Evolutionary conservation across 2,797 vertebrate species (phyloP).

Genomic region (Hybognathus amarus): DNA sequence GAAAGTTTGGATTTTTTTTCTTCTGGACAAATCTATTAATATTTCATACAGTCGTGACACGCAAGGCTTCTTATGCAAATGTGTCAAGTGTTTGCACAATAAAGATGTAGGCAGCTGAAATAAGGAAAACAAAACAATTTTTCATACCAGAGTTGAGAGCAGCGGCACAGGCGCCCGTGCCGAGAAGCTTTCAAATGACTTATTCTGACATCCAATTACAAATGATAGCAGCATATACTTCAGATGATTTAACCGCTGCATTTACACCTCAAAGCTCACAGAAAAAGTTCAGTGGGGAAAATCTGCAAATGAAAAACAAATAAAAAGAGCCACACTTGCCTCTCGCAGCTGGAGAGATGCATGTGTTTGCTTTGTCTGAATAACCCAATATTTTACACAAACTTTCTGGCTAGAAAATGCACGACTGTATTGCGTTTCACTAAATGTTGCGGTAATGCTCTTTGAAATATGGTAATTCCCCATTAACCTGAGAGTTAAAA

Average conservation of each 20-base stretch:
- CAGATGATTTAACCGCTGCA: conserved; percentile 34
- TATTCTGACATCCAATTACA: conserved; percentile 47
- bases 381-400: conserved; percentile 15
- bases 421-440: neutral
- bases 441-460: neutral
- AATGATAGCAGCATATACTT: conserved; percentile 35
- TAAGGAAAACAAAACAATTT: conserved; percentile 31
- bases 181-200: conserved; percentile 29
- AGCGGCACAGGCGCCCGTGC: conserved; percentile 21
- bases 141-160: conserved; percentile 27
- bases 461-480: neutral
- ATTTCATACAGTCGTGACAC: conserved; percentile 3
- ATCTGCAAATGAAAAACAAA: conserved; percentile 26
- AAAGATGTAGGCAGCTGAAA: conserved; percentile 25
- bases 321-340: conserved; percentile 4
- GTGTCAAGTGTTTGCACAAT: conserved; percentile 26
- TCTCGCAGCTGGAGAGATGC: conserved; percentile 5
- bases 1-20: neutral
- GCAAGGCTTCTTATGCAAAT: conserved; percentile 28
- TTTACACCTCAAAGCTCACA: conserved; percentile 43
- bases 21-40: conserved; percentile 26
- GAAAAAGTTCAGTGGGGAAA: conserved; percentile 12
- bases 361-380: neutral
- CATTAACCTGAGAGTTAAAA: neutral
- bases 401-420: neutral